Evolutionary conservation across 2,113 vertebrate genomes (phyloP).

Genomic region (Corythornis vintsioides): DNA sequence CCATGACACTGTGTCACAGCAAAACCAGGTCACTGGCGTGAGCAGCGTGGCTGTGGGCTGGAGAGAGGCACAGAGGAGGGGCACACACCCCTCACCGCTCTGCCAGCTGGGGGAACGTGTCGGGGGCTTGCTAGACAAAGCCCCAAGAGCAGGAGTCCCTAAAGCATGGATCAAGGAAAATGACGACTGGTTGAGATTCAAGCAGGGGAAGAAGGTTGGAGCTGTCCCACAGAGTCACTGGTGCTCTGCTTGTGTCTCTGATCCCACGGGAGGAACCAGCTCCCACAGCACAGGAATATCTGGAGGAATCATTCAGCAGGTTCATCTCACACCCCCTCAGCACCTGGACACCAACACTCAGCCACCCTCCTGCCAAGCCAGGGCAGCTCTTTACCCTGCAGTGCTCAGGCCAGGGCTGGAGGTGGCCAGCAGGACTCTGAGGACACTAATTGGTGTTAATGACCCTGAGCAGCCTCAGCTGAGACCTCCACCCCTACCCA

Average conservation of each 20-base stretch:
- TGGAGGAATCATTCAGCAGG: neutral
- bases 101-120: neutral
- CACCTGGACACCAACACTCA: fast-evolving
- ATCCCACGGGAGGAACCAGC: neutral
- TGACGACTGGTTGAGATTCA: neutral
- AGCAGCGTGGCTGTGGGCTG: neutral
- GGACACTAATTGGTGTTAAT: neutral
- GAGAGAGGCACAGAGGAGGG: neutral
- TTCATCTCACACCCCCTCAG: neutral
- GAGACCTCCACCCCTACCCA: neutral
- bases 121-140: neutral
- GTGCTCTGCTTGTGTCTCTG: neutral
- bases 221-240: neutral
- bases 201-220: neutral
- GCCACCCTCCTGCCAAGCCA: neutral
- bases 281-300: fast-evolving
- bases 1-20: neutral
- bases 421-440: neutral
- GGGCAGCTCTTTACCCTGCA: neutral
- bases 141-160: neutral
- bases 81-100: fast-evolving
- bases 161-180: neutral
- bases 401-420: neutral
- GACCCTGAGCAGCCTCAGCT: neutral
- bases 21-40: neutral